Conservation (phyloP, 2,888 invertebrate species). For the Oasisia sp. region DNA sequence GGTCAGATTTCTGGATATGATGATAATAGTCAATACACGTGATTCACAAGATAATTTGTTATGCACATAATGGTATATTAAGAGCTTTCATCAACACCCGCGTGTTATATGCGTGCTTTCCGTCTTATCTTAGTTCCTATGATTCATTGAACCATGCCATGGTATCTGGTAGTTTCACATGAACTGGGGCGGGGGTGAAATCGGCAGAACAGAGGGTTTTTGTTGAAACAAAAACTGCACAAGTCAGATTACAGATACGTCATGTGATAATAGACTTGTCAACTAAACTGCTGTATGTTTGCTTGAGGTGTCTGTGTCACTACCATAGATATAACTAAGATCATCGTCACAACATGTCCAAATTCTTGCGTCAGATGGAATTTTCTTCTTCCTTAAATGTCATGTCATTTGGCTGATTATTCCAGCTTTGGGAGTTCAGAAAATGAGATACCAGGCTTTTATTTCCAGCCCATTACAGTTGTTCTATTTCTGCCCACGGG, state of each 20-base stretch:
- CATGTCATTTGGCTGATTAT: too few species aligned
- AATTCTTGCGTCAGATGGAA: too few species aligned
- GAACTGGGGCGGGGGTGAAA: not conserved
- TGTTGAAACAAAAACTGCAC: not conserved
- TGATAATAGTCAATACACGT: not conserved
- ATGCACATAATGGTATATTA: not conserved
- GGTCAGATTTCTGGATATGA: not conserved
- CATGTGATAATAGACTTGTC: too few species aligned
- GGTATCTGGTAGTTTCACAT: conserved; percentile 13
- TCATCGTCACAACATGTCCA: too few species aligned
- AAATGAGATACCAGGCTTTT: too few species aligned
- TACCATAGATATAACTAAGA: too few species aligned
- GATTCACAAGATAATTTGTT: not conserved
- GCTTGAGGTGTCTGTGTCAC: too few species aligned
- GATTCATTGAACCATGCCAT: not conserved
- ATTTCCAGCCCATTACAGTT: too few species aligned
- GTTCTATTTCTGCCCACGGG: too few species aligned
- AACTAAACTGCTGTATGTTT: too few species aligned
- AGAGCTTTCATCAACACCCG: not conserved
- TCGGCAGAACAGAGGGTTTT: not conserved
- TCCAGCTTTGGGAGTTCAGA: too few species aligned
- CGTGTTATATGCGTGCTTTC: not conserved
- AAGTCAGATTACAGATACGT: not conserved
- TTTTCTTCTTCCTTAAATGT: too few species aligned
- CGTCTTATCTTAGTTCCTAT: not conserved